Evolutionary conservation across 2,797 vertebrate genomes (phyloP).

Genomic region (Sebastes oblongus): DNA sequence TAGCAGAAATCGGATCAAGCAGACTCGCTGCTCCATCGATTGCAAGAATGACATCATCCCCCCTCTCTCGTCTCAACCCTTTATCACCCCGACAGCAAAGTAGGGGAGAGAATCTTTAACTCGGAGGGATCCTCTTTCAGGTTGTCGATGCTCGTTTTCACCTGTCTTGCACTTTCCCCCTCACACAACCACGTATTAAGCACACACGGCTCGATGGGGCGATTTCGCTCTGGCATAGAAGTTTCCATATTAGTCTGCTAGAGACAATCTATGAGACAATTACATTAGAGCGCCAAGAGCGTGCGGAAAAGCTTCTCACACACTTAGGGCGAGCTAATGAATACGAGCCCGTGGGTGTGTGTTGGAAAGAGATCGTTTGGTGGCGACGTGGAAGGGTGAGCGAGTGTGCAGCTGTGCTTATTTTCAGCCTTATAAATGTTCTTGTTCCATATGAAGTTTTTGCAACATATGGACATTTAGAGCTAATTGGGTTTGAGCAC

Average conservation of each 20-base stretch:
- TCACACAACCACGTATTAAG: background rate
- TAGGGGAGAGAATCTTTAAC: conserved; percentile 39
- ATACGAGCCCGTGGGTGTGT: conserved; percentile 29
- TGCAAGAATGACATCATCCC: conserved; percentile 72
- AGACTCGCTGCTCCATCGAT: conserved; percentile 64
- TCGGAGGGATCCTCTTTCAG: conserved; percentile 68
- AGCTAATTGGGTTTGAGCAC: conserved; percentile 14
- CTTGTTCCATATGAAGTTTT: conserved; percentile 43
- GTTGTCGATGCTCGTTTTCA: conserved; percentile 33
- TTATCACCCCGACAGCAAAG: conserved; percentile 21
- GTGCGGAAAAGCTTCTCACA: conserved; percentile 53
- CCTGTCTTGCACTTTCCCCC: conserved; percentile 2
- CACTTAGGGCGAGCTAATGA: conserved; percentile 54
- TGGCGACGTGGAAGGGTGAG: background rate
- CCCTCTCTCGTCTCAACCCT: conserved; percentile 4
- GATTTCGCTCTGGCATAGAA: conserved; percentile 27
- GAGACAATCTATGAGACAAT: conserved; percentile 64
- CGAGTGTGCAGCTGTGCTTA: conserved; percentile 15
- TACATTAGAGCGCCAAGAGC: conserved; percentile 49
- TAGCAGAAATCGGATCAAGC: conserved; percentile 72
- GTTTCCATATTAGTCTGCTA: conserved; percentile 72
- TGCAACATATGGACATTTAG: conserved; percentile 30
- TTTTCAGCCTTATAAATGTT: conserved; percentile 49
- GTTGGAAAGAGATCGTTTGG: conserved; percentile 15
- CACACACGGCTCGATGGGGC: background rate